phyloP scores from a whole-genome alignment of 2,113 vertebrate species.

The Gambusia affinis region DNA sequence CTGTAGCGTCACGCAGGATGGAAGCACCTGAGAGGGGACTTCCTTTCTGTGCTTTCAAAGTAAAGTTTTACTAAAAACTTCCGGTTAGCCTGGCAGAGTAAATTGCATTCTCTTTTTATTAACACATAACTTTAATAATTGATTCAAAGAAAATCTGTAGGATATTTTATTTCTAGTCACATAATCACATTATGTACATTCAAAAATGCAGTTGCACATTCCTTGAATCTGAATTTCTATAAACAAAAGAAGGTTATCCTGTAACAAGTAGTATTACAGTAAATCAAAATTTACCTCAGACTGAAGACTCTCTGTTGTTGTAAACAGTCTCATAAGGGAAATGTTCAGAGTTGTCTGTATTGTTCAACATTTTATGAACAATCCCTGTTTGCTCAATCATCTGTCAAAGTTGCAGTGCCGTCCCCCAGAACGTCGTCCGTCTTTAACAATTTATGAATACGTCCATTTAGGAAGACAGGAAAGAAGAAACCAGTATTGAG shows the following conservation, averaged over 20 bases:
- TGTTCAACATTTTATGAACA: too few relatives aligned
- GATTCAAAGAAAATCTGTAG: too few relatives aligned
- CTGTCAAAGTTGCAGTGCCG: background rate
- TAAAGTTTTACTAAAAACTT: slow-evolving; percentile 7
- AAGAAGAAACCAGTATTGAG: too few relatives aligned
- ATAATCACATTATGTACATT: too few relatives aligned
- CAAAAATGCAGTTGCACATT: too few relatives aligned
- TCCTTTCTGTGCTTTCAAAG: slow-evolving; percentile 37
- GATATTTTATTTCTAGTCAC: too few relatives aligned
- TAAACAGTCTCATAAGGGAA: too few relatives aligned
- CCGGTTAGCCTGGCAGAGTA: slow-evolving; percentile 10
- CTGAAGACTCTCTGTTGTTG: background rate
- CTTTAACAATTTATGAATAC: background rate
- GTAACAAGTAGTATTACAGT: background rate
- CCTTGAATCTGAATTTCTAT: too few relatives aligned
- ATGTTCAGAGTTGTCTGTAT: background rate
- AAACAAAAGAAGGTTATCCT: background rate
- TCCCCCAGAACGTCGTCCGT: background rate
- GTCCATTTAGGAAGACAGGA: too few relatives aligned
- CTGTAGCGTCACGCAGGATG: background rate
- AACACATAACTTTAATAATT: too few relatives aligned
- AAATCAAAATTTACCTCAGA: background rate
- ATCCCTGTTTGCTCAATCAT: background rate
- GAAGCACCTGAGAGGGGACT: background rate
- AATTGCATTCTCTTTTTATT: background rate